Percentiles rank a stretch among this genome's conserved stretches.
Conservation (phyloP, 2,888 invertebrate species). For the Luperina testacea region DNA sequence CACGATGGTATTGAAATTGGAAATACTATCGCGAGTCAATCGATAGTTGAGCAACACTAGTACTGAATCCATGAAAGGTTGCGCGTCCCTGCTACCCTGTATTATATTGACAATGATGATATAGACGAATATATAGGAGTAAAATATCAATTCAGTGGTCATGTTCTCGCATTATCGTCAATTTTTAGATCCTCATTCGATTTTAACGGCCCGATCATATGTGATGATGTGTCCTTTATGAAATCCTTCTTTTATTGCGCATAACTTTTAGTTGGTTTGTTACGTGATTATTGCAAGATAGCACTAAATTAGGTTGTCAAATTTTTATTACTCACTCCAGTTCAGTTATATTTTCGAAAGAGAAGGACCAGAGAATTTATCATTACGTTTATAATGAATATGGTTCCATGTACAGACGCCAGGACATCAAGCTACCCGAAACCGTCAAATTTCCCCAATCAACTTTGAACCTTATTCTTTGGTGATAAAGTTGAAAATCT, state of each 20-base stretch:
- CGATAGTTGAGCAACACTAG: no score
- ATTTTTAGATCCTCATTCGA: constrained; percentile 46
- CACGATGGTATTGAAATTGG: no score
- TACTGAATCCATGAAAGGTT: not conserved
- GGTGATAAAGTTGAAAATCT: no score
- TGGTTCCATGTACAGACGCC: no score
- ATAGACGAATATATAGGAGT: not conserved
- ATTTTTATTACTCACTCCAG: not conserved
- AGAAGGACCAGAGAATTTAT: not conserved
- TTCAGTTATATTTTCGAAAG: not conserved
- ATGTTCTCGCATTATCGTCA: constrained; percentile 48
- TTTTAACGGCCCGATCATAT: constrained; percentile 40
- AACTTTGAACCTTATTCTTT: no score
- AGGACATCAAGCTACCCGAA: no score
- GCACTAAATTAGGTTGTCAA: not conserved
- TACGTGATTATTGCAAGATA: not conserved
- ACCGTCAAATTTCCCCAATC: no score
- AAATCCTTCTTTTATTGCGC: constrained; percentile 22
- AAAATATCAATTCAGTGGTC: constrained; percentile 10
- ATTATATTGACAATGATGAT: not conserved
- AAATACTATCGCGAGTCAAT: no score
- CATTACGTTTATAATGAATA: no score
- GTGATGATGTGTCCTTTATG: constrained; percentile 13
- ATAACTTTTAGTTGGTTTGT: not conserved
- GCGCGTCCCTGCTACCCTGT: not conserved